Evolutionary conservation across 2,113 vertebrate species (phyloP).

Genomic region (Malurus elegans): DNA sequence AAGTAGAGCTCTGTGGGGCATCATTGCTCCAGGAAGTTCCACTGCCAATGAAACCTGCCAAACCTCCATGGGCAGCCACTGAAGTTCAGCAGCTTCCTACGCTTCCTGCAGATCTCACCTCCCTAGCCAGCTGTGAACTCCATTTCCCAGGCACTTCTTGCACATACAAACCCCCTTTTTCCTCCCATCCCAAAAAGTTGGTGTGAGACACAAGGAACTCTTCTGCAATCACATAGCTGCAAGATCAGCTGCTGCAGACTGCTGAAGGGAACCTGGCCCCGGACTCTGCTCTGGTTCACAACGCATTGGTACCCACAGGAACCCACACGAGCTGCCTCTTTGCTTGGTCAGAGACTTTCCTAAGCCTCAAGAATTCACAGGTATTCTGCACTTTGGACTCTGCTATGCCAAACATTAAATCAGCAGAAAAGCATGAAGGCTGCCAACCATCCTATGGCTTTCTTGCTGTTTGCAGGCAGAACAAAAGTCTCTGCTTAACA

Average conservation of each 20-base stretch:
- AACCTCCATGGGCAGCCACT: not conserved
- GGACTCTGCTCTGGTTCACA: not conserved
- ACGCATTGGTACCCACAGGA: not conserved
- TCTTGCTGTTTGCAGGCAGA: not conserved
- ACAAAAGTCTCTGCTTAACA: not conserved
- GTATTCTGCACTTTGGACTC: not conserved
- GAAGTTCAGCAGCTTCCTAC: not conserved
- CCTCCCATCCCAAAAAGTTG: not conserved
- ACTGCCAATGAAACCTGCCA: not conserved
- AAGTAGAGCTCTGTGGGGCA: rapidly evolving
- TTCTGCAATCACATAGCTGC: not conserved
- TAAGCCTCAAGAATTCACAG: not conserved
- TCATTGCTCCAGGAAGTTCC: not conserved
- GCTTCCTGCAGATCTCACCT: not conserved
- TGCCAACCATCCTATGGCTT: not conserved
- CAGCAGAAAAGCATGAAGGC: not conserved
- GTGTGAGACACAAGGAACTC: not conserved
- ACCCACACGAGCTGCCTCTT: not conserved
- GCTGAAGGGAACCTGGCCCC: not conserved
- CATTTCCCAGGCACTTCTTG: not conserved
- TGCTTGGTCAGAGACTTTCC: not conserved
- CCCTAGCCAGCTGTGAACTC: not conserved
- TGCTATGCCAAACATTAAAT: not conserved
- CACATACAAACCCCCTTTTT: not conserved
- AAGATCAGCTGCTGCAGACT: not conserved